phyloP scores from a whole-genome alignment of 2,888 invertebrate species.

The Entomobrya proxima region DNA sequence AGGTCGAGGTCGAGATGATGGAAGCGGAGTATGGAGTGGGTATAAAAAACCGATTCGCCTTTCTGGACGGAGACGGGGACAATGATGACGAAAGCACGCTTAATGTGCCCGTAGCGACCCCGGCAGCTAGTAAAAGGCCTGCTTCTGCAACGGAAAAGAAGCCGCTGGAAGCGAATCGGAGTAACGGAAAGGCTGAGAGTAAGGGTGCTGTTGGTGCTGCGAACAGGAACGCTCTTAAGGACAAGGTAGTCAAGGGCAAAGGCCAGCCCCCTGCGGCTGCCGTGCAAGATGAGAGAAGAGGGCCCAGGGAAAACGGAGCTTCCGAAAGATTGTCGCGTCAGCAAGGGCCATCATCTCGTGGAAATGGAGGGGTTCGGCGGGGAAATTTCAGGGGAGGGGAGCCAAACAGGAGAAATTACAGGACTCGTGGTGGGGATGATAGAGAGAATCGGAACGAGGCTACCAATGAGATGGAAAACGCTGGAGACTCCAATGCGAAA shows the following conservation, averaged over 20 bases:
- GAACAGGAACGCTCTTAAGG: slow-evolving; percentile 87
- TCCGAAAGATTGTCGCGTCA: slow-evolving; percentile 72
- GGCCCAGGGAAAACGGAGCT: slow-evolving; percentile 77
- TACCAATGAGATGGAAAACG: too few species aligned
- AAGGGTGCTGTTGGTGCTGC: slow-evolving; percentile 75
- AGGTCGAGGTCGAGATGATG: slow-evolving; percentile 80
- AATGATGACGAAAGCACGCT: slow-evolving; percentile 87
- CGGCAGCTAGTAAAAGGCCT: slow-evolving; percentile 82
- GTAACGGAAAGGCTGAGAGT: not conserved
- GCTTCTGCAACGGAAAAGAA: not conserved
- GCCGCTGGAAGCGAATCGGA: not conserved
- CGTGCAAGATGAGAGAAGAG: slow-evolving; percentile 80
- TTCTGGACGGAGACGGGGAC: slow-evolving; percentile 87
- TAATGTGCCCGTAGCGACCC: slow-evolving; percentile 80
- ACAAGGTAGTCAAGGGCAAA: slow-evolving; percentile 79
- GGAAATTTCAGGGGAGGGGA: not conserved
- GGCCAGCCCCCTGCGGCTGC: slow-evolving; percentile 77
- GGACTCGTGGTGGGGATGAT: not conserved
- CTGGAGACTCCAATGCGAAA: too few species aligned
- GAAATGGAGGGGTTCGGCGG: not conserved
- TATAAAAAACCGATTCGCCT: slow-evolving; percentile 90
- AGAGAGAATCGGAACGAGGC: not conserved
- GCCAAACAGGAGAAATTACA: not conserved
- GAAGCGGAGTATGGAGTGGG: slow-evolving; percentile 93
- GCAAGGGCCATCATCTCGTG: not conserved